A percentile compares a stretch with the other conserved stretches of the same genome.
Evolutionary conservation across 2,888 invertebrate species (phyloP).

Genomic region (Chalcosyrphus nemorum): DNA sequence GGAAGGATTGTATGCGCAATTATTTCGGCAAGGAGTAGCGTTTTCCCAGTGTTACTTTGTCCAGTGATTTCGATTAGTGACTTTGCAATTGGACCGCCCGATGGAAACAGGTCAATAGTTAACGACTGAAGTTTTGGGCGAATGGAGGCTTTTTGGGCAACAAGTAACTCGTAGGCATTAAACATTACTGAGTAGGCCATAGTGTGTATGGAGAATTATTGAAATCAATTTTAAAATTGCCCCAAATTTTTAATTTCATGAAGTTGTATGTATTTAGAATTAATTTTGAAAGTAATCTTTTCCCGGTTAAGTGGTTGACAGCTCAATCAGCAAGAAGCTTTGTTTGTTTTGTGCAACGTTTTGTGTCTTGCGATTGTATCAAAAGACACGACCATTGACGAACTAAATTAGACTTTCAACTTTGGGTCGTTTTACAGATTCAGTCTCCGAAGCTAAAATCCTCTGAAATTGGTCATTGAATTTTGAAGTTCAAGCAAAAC

Average conservation of each 20-base stretch:
- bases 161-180: constrained; percentile 57
- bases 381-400: too few species aligned
- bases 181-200: constrained; percentile 59
- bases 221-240: not conserved
- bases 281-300: constrained; percentile 26
- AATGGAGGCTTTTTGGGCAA: constrained; percentile 54
- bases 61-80: constrained; percentile 83
- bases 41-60: constrained; percentile 82
- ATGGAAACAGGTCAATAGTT: constrained; percentile 56
- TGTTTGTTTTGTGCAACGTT: not conserved
- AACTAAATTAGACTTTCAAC: too few species aligned
- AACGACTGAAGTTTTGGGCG: constrained; percentile 55
- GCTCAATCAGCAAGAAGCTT: not conserved
- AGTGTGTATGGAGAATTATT: not conserved
- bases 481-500: too few species aligned
- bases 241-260: too few species aligned
- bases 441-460: too few species aligned
- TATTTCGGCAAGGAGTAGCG: constrained; percentile 82
- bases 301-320: not conserved
- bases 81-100: constrained; percentile 78
- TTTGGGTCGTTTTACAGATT: too few species aligned
- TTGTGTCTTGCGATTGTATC: too few species aligned
- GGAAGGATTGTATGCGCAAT: constrained; percentile 83
- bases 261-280: too few species aligned
- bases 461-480: too few species aligned